Evolutionary conservation across 2,888 invertebrate species (phyloP).

Genomic region (Polyploca ridens): DNA sequence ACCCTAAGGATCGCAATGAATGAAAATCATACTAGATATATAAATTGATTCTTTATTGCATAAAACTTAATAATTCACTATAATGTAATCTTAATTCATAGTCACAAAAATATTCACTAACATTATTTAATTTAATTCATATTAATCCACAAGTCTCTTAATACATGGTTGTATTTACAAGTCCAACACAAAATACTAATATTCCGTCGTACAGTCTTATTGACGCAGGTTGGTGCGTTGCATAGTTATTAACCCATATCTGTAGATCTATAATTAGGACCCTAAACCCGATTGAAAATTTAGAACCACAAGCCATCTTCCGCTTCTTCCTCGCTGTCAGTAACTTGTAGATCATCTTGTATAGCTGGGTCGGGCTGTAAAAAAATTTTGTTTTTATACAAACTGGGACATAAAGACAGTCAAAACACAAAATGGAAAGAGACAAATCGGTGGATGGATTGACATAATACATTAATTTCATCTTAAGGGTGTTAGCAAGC

Average conservation of each 20-base stretch:
- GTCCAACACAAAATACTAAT: neutral
- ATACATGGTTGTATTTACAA: neutral
- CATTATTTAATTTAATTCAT: neutral
- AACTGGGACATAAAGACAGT: neutral
- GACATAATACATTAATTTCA: too few relatives aligned
- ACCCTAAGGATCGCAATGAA: too few relatives aligned
- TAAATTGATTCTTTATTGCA: slow-evolving; percentile 14
- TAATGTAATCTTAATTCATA: slow-evolving; percentile 2
- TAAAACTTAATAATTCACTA: neutral
- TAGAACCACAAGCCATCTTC: slow-evolving; percentile 82
- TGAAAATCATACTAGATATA: neutral
- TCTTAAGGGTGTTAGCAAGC: too few relatives aligned
- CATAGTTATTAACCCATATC: too few relatives aligned
- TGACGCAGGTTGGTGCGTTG: too few relatives aligned
- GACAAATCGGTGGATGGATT: too few relatives aligned
- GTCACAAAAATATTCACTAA: slow-evolving; percentile 4
- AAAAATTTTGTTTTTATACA: neutral
- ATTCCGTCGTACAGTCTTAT: too few relatives aligned
- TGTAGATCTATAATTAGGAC: too few relatives aligned
- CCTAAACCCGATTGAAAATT: slow-evolving; percentile 18
- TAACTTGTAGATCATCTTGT: slow-evolving; percentile 81
- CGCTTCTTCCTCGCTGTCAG: slow-evolving; percentile 79
- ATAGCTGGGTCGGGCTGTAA: slow-evolving; percentile 78
- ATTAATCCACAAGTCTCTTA: neutral
- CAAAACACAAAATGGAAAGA: too few relatives aligned